phyloP scores from a whole-genome alignment of 2,797 vertebrate species.

The Chrosomus eos region DNA sequence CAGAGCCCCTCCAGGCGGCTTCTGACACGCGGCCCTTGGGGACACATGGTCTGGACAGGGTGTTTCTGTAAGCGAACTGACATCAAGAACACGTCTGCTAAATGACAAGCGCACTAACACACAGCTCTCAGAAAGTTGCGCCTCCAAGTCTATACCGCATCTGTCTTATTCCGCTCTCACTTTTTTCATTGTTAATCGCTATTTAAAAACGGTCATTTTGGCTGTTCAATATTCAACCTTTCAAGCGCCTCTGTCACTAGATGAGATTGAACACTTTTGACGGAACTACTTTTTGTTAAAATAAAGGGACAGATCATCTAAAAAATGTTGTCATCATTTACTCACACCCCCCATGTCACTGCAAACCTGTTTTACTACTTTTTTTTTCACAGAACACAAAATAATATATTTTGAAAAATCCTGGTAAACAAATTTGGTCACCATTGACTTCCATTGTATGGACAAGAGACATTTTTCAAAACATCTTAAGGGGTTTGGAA shows the following conservation, averaged over 20 bases:
- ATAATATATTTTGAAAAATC: not conserved
- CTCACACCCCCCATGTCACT: too few species aligned
- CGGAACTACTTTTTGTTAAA: not conserved
- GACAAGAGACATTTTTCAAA: not conserved
- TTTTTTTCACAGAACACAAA: not conserved
- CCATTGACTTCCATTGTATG: not conserved
- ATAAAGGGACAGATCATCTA: not conserved
- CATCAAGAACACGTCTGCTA: constrained; percentile 38
- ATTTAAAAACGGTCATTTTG: not conserved
- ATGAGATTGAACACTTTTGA: not conserved
- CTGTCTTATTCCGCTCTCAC: not conserved
- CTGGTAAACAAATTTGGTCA: not conserved
- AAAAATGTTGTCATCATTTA: not conserved
- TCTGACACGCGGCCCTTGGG: constrained; percentile 70
- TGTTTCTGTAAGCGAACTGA: constrained; percentile 73
- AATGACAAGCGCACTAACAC: constrained; percentile 56
- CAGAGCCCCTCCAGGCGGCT: constrained; percentile 67
- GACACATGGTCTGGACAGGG: constrained; percentile 75
- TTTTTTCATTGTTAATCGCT: not conserved
- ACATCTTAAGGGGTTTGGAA: not conserved
- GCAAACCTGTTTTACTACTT: not conserved
- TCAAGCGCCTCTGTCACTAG: not conserved
- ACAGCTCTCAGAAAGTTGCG: constrained; percentile 28
- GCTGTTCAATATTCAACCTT: not conserved
- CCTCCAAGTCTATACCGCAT: not conserved